These are phyloP conservation scores for Allophyes oxyacanthae DNA, from an alignment of 2,888 invertebrate genomes.

Conservation along the genomic window DNA sequence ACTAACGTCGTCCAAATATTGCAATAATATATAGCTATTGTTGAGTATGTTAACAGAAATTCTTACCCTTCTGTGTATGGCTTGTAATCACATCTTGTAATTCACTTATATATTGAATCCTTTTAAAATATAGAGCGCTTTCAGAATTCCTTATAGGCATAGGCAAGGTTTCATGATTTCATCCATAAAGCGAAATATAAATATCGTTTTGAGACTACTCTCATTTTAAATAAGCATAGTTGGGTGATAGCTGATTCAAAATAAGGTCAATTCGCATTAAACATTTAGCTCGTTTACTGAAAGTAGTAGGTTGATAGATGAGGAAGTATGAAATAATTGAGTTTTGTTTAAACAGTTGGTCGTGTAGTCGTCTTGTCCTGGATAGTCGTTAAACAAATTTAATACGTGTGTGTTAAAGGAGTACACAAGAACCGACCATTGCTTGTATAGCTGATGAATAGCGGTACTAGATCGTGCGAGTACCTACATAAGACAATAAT, in stretches of 20 bases:
- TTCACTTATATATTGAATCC: no score
- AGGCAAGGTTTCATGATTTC: no score
- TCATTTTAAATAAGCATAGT: conserved; percentile 28
- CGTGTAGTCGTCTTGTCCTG: conserved; percentile 22
- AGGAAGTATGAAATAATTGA: conserved; percentile 8
- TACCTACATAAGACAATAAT: conserved; percentile 73
- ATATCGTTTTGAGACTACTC: conserved; percentile 37
- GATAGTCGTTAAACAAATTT: conserved; percentile 35
- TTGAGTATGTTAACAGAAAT: no score
- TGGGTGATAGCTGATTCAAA: conserved; percentile 27
- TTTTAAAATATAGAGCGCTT: no score
- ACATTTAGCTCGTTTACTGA: conserved; percentile 23
- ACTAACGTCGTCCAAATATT: no score
- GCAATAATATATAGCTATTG: no score
- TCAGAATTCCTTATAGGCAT: no score
- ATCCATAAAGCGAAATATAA: neutral
- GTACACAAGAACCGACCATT: conserved; percentile 50
- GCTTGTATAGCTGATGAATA: conserved; percentile 61
- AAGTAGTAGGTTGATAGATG: conserved; percentile 5
- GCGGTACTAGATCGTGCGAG: conserved; percentile 73
- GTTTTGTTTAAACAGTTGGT: conserved; percentile 38
- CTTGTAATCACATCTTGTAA: no score
- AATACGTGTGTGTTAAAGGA: conserved; percentile 41
- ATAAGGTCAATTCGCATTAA: conserved; percentile 25
- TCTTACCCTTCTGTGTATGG: no score